Percentiles rank a stretch among this genome's conserved stretches.
Evolutionary conservation across 2,888 invertebrate species (phyloP).

Genomic region (Lepidochrysops patricia): DNA sequence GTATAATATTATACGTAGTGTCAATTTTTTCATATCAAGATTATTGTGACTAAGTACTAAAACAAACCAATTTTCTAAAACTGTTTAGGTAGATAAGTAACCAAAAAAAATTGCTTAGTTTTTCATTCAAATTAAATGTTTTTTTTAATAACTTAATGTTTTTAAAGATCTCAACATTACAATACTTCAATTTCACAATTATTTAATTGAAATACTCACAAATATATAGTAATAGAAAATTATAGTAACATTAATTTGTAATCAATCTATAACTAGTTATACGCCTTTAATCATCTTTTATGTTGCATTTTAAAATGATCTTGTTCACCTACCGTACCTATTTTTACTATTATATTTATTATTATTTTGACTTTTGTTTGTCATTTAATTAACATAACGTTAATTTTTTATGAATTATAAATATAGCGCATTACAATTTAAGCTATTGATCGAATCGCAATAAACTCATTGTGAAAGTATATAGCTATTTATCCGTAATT

Average conservation of each 20-base stretch:
- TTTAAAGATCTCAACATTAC: too few species aligned
- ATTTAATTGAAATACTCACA: too few species aligned
- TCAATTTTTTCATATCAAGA: background rate
- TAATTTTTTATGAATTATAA: background rate
- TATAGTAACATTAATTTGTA: too few species aligned
- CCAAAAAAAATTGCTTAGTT: too few species aligned
- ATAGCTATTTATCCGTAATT: constrained; percentile 16
- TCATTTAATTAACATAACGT: background rate
- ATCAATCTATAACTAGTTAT: background rate
- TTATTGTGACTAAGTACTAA: too few species aligned
- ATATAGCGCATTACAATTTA: background rate
- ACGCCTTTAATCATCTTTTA: background rate
- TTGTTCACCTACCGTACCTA: background rate
- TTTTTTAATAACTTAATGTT: too few species aligned
- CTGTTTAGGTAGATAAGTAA: too few species aligned
- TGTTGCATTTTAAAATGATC: background rate
- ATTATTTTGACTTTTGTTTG: background rate
- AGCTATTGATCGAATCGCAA: background rate
- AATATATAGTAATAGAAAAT: too few species aligned
- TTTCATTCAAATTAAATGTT: too few species aligned
- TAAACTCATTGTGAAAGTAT: background rate
- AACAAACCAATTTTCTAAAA: too few species aligned
- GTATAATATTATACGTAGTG: background rate
- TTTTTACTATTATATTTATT: background rate
- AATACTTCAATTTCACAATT: too few species aligned